phyloP scores from a whole-genome alignment of 2,797 vertebrate genomes.

The Enteromius fasciolatus region DNA sequence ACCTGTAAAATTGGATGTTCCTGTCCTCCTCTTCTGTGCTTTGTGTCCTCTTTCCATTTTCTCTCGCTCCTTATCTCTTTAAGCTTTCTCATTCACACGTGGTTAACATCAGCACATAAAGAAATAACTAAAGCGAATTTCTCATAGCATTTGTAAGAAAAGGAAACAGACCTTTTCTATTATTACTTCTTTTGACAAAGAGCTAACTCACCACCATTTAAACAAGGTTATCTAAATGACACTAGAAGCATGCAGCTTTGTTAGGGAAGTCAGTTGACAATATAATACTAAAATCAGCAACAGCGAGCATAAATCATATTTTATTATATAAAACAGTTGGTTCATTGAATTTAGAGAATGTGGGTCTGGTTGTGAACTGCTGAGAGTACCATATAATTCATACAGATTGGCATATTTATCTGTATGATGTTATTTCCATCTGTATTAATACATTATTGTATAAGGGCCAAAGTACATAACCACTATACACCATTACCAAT shows the following conservation, averaged over 20 bases:
- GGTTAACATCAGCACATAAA: constrained; percentile 28
- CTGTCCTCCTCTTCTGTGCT: constrained; percentile 21
- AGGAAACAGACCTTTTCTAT: constrained; percentile 38
- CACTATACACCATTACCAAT: neutral
- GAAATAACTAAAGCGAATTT: constrained; percentile 13
- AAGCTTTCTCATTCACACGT: constrained; percentile 36
- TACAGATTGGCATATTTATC: constrained; percentile 5
- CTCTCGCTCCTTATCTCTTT: constrained; percentile 48
- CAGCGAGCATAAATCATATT: constrained; percentile 59
- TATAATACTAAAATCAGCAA: constrained; percentile 55
- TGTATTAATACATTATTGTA: neutral
- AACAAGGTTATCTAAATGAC: constrained; percentile 65
- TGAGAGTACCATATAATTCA: constrained; percentile 14
- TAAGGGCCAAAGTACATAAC: neutral
- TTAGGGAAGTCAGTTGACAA: constrained; percentile 47
- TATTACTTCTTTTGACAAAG: neutral
- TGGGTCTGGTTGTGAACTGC: constrained; percentile 20
- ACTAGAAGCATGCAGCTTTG: constrained; percentile 57
- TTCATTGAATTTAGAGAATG: constrained; percentile 38
- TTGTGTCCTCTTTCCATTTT: constrained; percentile 42
- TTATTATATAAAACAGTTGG: constrained; percentile 48
- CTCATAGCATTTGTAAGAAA: constrained; percentile 39
- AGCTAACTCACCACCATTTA: constrained; percentile 37
- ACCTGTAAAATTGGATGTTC: constrained; percentile 53
- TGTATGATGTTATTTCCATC: neutral